A percentile compares a stretch with the other conserved stretches of the same genome.
These are phyloP conservation scores for Mesoclemmys tuberculata DNA, from an alignment of 2,113 vertebrate genomes.

Conservation along the genomic window DNA sequence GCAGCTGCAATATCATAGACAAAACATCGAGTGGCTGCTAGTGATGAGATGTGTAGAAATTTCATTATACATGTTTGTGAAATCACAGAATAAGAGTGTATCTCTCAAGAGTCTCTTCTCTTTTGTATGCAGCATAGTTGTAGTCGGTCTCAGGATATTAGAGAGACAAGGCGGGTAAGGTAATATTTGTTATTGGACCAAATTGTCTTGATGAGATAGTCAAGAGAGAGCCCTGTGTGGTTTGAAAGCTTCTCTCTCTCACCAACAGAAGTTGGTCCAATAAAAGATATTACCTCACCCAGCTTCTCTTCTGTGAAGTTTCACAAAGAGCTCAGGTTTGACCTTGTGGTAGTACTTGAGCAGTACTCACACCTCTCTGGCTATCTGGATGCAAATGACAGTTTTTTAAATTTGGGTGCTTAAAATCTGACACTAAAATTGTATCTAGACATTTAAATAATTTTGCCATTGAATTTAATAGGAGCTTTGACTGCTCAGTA, in stretches of 20 bases:
- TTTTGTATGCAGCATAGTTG: background rate
- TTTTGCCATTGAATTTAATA: background rate
- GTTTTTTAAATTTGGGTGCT: background rate
- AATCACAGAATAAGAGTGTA: background rate
- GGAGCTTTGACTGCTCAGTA: background rate
- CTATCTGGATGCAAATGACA: background rate
- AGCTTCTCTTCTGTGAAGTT: background rate
- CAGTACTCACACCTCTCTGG: background rate
- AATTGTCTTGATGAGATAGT: background rate
- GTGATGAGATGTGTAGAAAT: accelerated
- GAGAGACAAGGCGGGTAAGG: background rate
- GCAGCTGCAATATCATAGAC: background rate
- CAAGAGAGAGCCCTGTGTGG: background rate
- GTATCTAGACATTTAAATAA: background rate
- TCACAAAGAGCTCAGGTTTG: background rate
- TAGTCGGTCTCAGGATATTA: background rate
- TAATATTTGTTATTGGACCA: background rate
- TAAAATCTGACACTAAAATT: background rate
- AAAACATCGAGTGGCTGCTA: accelerated
- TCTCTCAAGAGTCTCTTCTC: background rate
- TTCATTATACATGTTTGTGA: accelerated
- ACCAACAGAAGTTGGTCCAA: background rate
- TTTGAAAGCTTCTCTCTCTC: background rate
- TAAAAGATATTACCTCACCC: background rate
- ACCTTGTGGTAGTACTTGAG: background rate